phyloP scores from a whole-genome alignment of 2,113 vertebrate genomes.

The Callorhinus ursinus region DNA sequence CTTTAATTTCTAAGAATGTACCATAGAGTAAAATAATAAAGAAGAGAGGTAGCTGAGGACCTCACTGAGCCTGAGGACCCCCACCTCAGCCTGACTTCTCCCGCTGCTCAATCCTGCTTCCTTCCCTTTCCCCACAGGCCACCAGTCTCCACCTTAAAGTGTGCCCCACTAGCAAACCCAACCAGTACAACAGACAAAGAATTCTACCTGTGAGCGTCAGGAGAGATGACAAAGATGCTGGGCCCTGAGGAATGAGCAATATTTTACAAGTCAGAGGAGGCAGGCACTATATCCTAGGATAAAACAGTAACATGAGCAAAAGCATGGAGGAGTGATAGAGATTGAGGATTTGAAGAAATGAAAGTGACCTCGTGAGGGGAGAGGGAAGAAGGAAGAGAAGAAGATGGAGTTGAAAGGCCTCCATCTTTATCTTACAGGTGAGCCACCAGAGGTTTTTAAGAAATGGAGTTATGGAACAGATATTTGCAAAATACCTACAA shows the following conservation, averaged over 20 bases:
- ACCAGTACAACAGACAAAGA: neutral
- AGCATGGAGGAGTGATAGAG: neutral
- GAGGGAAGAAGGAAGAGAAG: neutral
- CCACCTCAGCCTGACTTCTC: neutral
- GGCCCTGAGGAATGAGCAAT: neutral
- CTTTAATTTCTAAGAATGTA: neutral
- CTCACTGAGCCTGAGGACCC: neutral
- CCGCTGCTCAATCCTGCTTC: neutral
- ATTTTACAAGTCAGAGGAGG: neutral
- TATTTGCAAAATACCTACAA: neutral
- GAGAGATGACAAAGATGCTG: neutral
- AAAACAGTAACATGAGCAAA: neutral
- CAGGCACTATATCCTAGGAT: neutral
- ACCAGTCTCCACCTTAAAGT: neutral
- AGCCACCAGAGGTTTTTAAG: neutral
- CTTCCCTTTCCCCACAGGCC: neutral
- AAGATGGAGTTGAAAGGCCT: neutral
- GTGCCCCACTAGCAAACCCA: neutral
- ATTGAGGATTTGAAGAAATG: neutral
- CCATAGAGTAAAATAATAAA: neutral
- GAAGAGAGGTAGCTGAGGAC: neutral
- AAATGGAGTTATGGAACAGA: neutral
- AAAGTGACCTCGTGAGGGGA: neutral
- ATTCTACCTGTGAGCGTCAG: neutral
- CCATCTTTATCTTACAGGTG: neutral